phyloP scores from a whole-genome alignment of 92 coral and sea anemone species.

The Porites lobata region DNA sequence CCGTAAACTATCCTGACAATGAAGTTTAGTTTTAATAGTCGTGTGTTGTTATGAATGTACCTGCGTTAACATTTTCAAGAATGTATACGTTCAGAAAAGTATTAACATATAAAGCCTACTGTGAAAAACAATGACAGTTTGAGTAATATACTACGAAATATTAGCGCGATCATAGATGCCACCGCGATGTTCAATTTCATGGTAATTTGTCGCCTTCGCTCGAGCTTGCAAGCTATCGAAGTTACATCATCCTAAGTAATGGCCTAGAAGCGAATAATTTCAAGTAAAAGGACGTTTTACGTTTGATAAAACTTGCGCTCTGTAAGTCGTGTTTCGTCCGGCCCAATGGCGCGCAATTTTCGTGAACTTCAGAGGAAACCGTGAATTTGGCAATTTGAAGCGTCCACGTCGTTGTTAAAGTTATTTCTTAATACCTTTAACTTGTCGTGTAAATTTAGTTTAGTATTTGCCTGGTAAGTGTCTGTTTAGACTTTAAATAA shows the following conservation, averaged over 20 bases:
- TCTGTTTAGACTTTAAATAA: slow-evolving; percentile 13
- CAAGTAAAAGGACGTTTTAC: neutral
- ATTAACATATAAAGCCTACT: neutral
- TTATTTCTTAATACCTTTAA: neutral
- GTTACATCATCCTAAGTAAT: slow-evolving; percentile 26
- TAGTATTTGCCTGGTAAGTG: slow-evolving; percentile 24
- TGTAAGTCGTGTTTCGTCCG: neutral
- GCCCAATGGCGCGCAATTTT: neutral
- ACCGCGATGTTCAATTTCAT: neutral
- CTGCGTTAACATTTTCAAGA: neutral
- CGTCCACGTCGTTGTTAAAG: neutral
- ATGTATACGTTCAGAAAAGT: too few species aligned
- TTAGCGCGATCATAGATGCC: neutral
- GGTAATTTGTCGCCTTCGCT: slow-evolving; percentile 30
- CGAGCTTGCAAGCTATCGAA: slow-evolving; percentile 4
- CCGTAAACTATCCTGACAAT: slow-evolving; percentile 9
- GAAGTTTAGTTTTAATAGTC: neutral
- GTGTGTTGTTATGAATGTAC: neutral
- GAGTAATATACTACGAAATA: neutral
- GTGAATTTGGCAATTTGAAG: neutral
- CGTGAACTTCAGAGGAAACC: neutral
- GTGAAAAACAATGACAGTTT: neutral
- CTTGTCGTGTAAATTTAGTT: slow-evolving; percentile 9
- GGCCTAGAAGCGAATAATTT: neutral
- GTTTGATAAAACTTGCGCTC: neutral